Evolutionary conservation across 2,888 invertebrate species (phyloP).

Genomic region (Holacanthella duospinosa): DNA sequence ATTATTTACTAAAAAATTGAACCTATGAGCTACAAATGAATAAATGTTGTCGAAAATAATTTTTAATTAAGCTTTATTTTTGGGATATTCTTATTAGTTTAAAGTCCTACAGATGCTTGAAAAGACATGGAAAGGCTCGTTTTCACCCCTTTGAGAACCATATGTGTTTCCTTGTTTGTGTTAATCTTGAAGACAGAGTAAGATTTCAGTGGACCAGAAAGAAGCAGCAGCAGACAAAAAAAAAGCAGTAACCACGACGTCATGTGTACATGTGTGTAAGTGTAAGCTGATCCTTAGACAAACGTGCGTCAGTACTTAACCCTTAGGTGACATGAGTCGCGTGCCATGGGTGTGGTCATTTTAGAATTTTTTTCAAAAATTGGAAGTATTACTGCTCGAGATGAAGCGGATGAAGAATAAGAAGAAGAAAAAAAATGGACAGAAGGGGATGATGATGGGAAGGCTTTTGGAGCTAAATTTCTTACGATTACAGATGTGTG

Average conservation of each 20-base stretch:
- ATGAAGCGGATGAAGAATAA: not conserved
- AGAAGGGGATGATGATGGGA: not conserved
- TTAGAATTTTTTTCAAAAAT: not conserved
- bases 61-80: too few relatives aligned
- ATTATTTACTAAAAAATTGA: too few relatives aligned
- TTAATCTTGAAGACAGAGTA: not conserved
- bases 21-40: too few relatives aligned
- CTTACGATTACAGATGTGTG: not conserved
- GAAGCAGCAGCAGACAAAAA: not conserved
- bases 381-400: too few relatives aligned
- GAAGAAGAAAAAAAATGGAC: too few relatives aligned
- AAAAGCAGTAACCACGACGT: not conserved
- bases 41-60: too few relatives aligned
- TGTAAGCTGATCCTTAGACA: not conserved
- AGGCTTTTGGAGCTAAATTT: not conserved
- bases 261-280: not conserved
- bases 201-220: not conserved
- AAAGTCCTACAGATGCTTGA: too few relatives aligned
- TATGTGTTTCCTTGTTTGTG: slow-evolving; percentile 1
- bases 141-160: not conserved
- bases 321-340: not conserved
- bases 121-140: not conserved
- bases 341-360: not conserved
- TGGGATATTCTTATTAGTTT: too few relatives aligned
- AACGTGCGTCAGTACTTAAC: not conserved